phyloP scores from a whole-genome alignment of 2,888 invertebrate genomes.

The Chaetoderma sp. region DNA sequence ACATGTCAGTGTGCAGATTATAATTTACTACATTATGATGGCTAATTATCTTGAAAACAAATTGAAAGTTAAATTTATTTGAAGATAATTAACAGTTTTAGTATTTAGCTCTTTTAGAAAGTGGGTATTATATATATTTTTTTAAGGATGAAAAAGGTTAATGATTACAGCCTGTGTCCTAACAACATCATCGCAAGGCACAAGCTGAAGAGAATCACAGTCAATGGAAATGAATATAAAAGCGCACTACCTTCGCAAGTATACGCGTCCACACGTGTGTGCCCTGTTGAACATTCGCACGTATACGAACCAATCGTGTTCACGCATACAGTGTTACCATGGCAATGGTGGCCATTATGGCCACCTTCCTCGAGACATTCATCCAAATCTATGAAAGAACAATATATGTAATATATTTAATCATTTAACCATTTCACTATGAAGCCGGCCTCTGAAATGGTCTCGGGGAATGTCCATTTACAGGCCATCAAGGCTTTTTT shows the following conservation, averaged over 20 bases:
- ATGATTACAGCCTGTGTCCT: conserved; percentile 27
- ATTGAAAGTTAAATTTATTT: too few species aligned
- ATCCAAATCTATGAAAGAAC: conserved; percentile 79
- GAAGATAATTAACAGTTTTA: too few species aligned
- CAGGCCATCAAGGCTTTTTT: too few species aligned
- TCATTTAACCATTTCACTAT: not conserved
- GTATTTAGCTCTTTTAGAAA: too few species aligned
- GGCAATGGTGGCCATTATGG: conserved; percentile 80
- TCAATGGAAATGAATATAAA: conserved; percentile 28
- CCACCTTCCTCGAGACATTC: conserved; percentile 82
- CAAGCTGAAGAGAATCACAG: conserved; percentile 38
- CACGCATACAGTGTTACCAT: conserved; percentile 85
- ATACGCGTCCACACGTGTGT: conserved; percentile 68
- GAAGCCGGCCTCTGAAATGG: too few species aligned
- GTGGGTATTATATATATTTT: not conserved
- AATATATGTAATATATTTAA: not conserved
- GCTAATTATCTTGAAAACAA: too few species aligned
- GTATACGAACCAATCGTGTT: conserved; percentile 86
- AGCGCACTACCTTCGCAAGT: conserved; percentile 51
- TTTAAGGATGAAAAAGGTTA: not conserved
- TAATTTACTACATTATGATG: too few species aligned
- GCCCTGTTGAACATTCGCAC: conserved; percentile 86
- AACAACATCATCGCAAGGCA: conserved; percentile 45
- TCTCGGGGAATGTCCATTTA: too few species aligned
- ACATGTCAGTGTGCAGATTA: too few species aligned